These are phyloP conservation scores for Petroica traversi DNA, from an alignment of 2,113 vertebrate species.

Conservation along the genomic window DNA sequence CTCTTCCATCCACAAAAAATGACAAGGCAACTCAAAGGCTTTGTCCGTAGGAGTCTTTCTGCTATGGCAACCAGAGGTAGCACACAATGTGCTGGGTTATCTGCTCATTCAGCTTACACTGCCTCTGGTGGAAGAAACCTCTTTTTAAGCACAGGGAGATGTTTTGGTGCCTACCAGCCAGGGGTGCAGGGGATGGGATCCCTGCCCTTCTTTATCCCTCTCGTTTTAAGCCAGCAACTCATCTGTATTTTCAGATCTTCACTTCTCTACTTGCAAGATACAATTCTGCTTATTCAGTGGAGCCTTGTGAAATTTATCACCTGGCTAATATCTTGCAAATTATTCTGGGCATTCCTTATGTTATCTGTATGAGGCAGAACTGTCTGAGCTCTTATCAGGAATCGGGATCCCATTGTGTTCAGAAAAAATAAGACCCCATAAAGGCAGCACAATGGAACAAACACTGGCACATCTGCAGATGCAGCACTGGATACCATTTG, in stretches of 20 bases:
- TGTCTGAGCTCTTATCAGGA: not conserved
- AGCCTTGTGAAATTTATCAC: not conserved
- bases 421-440: not conserved
- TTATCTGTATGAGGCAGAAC: not conserved
- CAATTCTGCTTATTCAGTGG: not conserved
- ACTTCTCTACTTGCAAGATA: not conserved
- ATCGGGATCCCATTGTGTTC: not conserved
- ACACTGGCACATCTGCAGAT: slow-evolving; percentile 13
- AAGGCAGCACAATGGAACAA: not conserved
- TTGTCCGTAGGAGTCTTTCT: not conserved
- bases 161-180: not conserved
- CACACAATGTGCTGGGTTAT: not conserved
- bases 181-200: not conserved
- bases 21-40: not conserved
- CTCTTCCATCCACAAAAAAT: not conserved
- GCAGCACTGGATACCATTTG: slow-evolving; percentile 19
- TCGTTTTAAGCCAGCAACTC: not conserved
- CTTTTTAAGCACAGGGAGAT: not conserved
- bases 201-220: not conserved
- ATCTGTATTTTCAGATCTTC: not conserved
- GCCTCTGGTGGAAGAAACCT: not conserved
- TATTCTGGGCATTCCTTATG: not conserved
- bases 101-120: not conserved
- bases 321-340: slow-evolving; percentile 3
- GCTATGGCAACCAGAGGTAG: not conserved